Conservation (phyloP, 2,888 invertebrate genomes). For the Cephus pulcher region DNA sequence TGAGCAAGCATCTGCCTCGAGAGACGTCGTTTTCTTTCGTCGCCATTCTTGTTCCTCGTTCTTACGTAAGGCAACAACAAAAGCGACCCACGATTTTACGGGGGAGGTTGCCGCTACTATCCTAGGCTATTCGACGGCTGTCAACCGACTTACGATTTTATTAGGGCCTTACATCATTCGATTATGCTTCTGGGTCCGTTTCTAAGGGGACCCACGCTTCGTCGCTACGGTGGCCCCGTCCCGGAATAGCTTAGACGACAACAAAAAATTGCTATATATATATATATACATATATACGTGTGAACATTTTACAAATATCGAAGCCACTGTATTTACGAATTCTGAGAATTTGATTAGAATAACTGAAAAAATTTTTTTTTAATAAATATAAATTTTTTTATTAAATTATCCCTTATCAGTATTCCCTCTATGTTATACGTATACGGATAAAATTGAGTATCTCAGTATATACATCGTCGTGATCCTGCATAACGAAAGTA, state of each 20-base stretch:
- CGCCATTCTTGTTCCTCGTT: constrained; percentile 48
- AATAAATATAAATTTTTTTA: neutral
- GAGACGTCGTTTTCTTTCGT: constrained; percentile 43
- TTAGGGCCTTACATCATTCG: constrained; percentile 63
- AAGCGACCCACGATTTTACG: constrained; percentile 52
- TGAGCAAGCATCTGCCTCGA: constrained; percentile 57
- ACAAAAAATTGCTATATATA: neutral
- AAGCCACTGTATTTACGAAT: neutral
- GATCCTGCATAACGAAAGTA: neutral
- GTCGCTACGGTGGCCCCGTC: neutral
- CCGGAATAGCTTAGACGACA: neutral
- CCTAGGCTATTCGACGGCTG: constrained; percentile 51
- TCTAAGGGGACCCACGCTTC: neutral
- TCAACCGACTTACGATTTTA: constrained; percentile 64
- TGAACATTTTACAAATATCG: neutral
- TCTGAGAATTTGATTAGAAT: neutral
- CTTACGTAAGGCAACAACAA: constrained; percentile 53
- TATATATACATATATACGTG: neutral
- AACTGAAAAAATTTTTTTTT: neutral
- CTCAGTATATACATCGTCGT: neutral
- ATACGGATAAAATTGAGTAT: neutral
- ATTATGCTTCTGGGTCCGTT: constrained; percentile 45
- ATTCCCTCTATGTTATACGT: neutral
- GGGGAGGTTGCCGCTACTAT: constrained; percentile 47
- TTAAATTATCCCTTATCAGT: neutral